phyloP scores from a whole-genome alignment of 2,797 vertebrate genomes.

The Spheniscus humboldti region DNA sequence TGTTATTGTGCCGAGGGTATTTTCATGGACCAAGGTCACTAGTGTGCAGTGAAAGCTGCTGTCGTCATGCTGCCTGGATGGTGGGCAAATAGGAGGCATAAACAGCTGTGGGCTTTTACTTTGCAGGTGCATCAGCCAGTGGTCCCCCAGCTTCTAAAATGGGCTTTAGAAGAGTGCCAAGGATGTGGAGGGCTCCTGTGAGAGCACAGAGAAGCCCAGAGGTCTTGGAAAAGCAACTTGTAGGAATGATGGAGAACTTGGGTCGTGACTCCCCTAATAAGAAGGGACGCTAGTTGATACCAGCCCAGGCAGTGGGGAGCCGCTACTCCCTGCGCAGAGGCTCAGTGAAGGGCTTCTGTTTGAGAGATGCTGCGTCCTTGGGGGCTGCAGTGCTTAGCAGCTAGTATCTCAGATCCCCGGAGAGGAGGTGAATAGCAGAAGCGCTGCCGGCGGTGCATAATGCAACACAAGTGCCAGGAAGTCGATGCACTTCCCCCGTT shows the following conservation, averaged over 20 bases:
- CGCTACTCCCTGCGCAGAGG: background rate
- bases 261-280: background rate
- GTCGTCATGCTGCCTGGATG: fast-evolving
- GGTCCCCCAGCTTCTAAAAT: background rate
- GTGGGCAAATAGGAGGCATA: background rate
- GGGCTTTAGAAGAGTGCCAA: background rate
- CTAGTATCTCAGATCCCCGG: fast-evolving
- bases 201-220: background rate
- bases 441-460: background rate
- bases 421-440: background rate
- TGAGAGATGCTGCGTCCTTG: background rate
- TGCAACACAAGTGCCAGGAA: background rate
- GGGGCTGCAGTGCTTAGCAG: background rate
- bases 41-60: background rate
- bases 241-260: background rate
- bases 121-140: background rate
- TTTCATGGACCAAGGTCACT: background rate
- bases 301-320: background rate
- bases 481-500: fast-evolving
- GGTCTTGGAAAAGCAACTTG: background rate
- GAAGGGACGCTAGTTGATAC: too few species aligned
- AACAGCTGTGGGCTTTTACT: background rate
- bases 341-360: background rate
- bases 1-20: background rate
- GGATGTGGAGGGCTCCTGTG: background rate